phyloP scores from a whole-genome alignment of 1,140 invertebrate genomes.

The Lamellibrachia luymesi region DNA sequence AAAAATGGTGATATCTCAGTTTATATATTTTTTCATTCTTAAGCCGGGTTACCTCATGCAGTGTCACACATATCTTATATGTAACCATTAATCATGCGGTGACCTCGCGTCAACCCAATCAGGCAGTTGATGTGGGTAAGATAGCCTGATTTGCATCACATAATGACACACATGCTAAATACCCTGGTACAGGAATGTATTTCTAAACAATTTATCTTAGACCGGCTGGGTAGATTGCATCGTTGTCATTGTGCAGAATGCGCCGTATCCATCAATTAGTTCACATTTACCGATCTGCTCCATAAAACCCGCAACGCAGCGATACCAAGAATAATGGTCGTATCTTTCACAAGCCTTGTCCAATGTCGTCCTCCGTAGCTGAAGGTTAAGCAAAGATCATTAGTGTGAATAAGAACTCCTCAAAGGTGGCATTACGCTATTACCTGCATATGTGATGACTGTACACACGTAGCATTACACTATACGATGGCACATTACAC shows the following conservation, averaged over 20 bases:
- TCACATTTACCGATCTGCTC: not conserved
- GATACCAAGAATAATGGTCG: not conserved
- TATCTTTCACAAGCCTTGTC: not conserved
- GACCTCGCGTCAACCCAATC: not conserved
- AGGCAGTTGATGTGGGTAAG: not conserved
- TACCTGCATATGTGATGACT: too few species aligned
- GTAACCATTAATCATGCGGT: not conserved
- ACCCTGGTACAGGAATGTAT: not conserved
- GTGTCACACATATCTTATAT: too few species aligned
- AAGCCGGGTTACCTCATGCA: too few species aligned
- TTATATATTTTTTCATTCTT: too few species aligned
- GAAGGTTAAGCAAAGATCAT: not conserved
- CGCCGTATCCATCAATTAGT: not conserved
- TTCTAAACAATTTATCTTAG: not conserved
- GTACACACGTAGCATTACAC: too few species aligned
- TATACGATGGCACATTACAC: too few species aligned
- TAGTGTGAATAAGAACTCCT: not conserved
- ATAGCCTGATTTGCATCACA: not conserved
- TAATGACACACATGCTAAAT: not conserved
- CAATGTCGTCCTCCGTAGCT: not conserved
- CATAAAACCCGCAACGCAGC: not conserved
- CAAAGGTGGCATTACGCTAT: not conserved
- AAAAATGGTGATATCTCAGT: too few species aligned
- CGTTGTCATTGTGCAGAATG: not conserved
- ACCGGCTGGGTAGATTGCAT: not conserved